These are phyloP conservation scores for Cheilinus undulatus DNA, from an alignment of 2,113 vertebrate genomes.

Conservation along the genomic window DNA sequence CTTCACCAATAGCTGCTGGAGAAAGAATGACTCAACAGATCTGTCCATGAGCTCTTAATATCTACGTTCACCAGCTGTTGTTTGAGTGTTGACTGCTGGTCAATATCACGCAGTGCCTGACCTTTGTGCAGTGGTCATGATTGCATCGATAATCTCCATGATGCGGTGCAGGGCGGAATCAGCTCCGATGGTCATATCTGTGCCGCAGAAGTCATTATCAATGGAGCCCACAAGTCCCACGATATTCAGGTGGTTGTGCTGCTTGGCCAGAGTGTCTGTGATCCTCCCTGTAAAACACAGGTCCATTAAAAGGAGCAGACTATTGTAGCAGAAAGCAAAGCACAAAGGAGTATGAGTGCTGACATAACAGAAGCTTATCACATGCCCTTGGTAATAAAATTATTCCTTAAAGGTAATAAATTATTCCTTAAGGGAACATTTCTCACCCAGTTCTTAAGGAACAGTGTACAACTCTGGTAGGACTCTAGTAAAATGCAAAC, in stretches of 20 bases:
- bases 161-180: conserved; percentile 95
- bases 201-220: conserved; percentile 95
- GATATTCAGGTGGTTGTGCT: conserved; percentile 88
- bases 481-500: too few species aligned
- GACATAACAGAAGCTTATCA: background rate
- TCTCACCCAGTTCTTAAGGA: too few species aligned
- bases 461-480: too few species aligned
- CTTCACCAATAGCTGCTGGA: background rate
- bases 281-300: conserved; percentile 85
- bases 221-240: conserved; percentile 94
- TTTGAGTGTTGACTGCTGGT: conserved; percentile 3
- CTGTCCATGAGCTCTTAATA: background rate
- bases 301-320: too few species aligned
- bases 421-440: too few species aligned
- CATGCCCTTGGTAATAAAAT: too few species aligned
- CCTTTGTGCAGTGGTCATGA: conserved; percentile 95
- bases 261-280: conserved; percentile 81
- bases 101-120: conserved; percentile 47
- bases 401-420: too few species aligned
- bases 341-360: too few species aligned
- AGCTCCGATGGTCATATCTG: conserved; percentile 95
- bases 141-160: conserved; percentile 94
- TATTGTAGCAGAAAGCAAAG: too few species aligned
- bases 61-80: background rate
- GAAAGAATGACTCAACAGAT: background rate